Evolutionary conservation across 2,113 vertebrate species (phyloP).

Genomic region (Tyrannus savana): DNA sequence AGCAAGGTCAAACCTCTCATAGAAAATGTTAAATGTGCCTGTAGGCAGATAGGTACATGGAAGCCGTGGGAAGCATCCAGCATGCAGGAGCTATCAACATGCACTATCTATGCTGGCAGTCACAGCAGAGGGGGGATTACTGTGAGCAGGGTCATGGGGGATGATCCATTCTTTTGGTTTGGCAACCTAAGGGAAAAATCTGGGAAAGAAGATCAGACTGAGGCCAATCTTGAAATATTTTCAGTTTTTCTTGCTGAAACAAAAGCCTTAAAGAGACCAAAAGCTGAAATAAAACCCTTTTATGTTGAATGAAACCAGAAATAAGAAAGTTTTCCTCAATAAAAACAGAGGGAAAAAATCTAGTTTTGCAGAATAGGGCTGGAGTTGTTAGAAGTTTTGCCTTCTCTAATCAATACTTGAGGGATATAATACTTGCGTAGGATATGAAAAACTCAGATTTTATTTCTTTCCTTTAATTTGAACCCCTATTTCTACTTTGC

Average conservation of each 20-base stretch:
- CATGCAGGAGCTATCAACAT: conserved; percentile 44
- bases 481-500: background rate
- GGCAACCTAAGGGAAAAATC: conserved; percentile 62
- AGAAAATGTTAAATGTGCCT: conserved; percentile 40
- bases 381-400: conserved; percentile 25
- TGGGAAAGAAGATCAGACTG: conserved; percentile 45
- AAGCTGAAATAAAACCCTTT: conserved; percentile 36
- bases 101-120: conserved; percentile 47
- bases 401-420: conserved; percentile 20
- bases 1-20: conserved; percentile 39
- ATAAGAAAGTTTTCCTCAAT: conserved; percentile 45
- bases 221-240: conserved; percentile 55
- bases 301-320: conserved; percentile 62
- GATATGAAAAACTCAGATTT: background rate
- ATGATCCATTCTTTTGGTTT: conserved; percentile 45
- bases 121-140: background rate
- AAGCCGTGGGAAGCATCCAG: conserved; percentile 45
- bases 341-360: background rate
- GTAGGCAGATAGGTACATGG: conserved; percentile 40
- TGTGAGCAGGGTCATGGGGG: conserved; percentile 40
- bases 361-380: background rate
- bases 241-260: conserved; percentile 57
- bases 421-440: rapidly evolving
- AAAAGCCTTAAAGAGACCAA: conserved; percentile 60
- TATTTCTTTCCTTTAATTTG: background rate